Percentiles rank a stretch among this genome's conserved stretches.
Evolutionary conservation across 1,140 invertebrate genomes (phyloP).

Genomic region (Panonychus citri): DNA sequence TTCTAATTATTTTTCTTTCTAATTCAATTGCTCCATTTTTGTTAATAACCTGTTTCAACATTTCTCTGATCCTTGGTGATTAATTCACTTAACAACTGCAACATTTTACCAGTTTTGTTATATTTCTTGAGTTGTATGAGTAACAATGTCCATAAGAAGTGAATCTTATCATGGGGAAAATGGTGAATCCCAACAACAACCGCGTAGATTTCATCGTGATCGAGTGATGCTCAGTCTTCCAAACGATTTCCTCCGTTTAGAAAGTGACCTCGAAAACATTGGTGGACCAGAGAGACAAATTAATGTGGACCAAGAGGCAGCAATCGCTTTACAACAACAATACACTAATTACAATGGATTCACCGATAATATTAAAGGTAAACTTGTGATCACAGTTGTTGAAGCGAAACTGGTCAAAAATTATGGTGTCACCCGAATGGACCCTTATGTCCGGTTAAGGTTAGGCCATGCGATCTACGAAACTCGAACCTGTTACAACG

Average conservation of each 20-base stretch:
- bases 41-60: too few relatives aligned
- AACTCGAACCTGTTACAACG: slow-evolving; percentile 53
- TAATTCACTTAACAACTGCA: too few relatives aligned
- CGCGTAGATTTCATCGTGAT: background rate
- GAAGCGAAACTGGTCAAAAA: slow-evolving; percentile 83
- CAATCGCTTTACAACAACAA: slow-evolving; percentile 53
- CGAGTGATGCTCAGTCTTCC: slow-evolving; percentile 30
- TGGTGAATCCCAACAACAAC: too few relatives aligned
- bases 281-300: slow-evolving; percentile 31
- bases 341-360: slow-evolving; percentile 24
- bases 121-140: too few relatives aligned
- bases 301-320: slow-evolving; percentile 50
- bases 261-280: slow-evolving; percentile 21
- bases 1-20: too few relatives aligned
- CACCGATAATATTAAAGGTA: slow-evolving; percentile 36
- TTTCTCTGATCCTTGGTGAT: too few relatives aligned
- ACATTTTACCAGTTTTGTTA: too few relatives aligned
- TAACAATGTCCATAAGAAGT: too few relatives aligned
- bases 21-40: too few relatives aligned
- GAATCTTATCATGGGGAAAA: too few relatives aligned
- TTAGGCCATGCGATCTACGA: slow-evolving; percentile 82
- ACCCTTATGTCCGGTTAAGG: slow-evolving; percentile 75
- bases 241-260: slow-evolving; percentile 42
- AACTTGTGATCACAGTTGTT: slow-evolving; percentile 52
- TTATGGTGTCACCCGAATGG: slow-evolving; percentile 87